A percentile compares a stretch with the other conserved stretches of the same genome.
phyloP scores from a whole-genome alignment of 2,888 invertebrate genomes.

The Liopterus haemorrhoidalis region DNA sequence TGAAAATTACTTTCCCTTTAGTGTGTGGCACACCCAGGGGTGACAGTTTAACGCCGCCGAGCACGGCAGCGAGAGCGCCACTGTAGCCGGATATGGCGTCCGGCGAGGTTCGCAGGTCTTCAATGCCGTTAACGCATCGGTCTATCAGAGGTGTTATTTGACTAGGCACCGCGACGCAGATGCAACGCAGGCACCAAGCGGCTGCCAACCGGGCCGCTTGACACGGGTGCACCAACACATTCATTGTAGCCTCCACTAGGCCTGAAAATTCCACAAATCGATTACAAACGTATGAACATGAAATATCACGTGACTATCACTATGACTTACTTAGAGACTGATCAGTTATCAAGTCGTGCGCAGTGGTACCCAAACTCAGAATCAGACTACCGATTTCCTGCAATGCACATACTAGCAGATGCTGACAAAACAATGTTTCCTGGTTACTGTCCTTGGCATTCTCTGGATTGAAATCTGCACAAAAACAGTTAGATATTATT shows the following conservation, averaged over 20 bases:
- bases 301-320: slow-evolving; percentile 2
- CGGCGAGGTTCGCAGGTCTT: slow-evolving; percentile 82
- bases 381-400: slow-evolving; percentile 90
- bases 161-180: slow-evolving; percentile 89
- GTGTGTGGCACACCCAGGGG: slow-evolving; percentile 94
- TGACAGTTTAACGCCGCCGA: slow-evolving; percentile 85
- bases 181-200: slow-evolving; percentile 89
- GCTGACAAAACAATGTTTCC: slow-evolving; percentile 85
- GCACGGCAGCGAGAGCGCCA: slow-evolving; percentile 85
- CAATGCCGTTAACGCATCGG: slow-evolving; percentile 79
- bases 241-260: slow-evolving; percentile 68
- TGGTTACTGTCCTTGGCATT: slow-evolving; percentile 88
- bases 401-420: slow-evolving; percentile 85
- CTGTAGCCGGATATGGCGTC: slow-evolving; percentile 88
- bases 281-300: slow-evolving; percentile 9
- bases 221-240: slow-evolving; percentile 89
- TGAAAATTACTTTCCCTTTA: slow-evolving; percentile 95
- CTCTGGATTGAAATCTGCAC: slow-evolving; percentile 77
- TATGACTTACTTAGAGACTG: slow-evolving; percentile 64
- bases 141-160: slow-evolving; percentile 92
- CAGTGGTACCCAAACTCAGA: slow-evolving; percentile 88
- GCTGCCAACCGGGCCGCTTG: slow-evolving; percentile 89
- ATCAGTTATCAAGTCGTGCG: slow-evolving; percentile 83
- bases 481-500: slow-evolving; percentile 7
- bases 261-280: slow-evolving; percentile 45